phyloP scores from a whole-genome alignment of 2,888 invertebrate species.

The Hydriomena furcata region DNA sequence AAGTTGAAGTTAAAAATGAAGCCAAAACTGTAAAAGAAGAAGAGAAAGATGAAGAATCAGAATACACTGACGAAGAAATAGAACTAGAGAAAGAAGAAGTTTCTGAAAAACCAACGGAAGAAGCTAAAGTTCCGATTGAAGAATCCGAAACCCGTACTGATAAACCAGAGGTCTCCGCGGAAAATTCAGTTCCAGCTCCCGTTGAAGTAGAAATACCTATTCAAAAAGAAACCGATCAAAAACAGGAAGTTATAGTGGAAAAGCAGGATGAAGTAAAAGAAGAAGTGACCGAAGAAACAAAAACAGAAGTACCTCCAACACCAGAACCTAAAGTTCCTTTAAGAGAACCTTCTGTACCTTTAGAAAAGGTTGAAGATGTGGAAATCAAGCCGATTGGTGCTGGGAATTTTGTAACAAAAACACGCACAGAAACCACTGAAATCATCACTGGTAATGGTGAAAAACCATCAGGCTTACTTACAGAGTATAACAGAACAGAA shows the following conservation, averaged over 20 bases:
- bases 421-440: constrained; percentile 69
- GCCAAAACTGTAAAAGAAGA: constrained; percentile 26
- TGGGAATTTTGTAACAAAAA: constrained; percentile 64
- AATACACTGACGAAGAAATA: constrained; percentile 17
- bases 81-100: constrained; percentile 14
- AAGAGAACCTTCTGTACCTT: constrained; percentile 70
- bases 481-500: constrained; percentile 73
- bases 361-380: constrained; percentile 75
- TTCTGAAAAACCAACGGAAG: constrained; percentile 28
- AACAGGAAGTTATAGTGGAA: constrained; percentile 35
- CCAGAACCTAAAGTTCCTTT: constrained; percentile 53
- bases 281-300: constrained; percentile 37
- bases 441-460: constrained; percentile 62
- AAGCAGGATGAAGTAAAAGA: constrained; percentile 36
- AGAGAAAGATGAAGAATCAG: constrained; percentile 33
- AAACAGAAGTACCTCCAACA: constrained; percentile 34
- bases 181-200: constrained; percentile 17
- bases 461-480: constrained; percentile 57
- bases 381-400: constrained; percentile 77
- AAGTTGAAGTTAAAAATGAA: constrained; percentile 4
- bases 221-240: constrained; percentile 30
- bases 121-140: constrained; percentile 31
- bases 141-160: constrained; percentile 28
- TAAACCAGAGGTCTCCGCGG: constrained; percentile 23
- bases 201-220: constrained; percentile 32